A percentile compares a stretch with the other conserved stretches of the same genome.
Conservation (phyloP, 2,888 invertebrate species). For the Lasioglossum leucozonium region DNA sequence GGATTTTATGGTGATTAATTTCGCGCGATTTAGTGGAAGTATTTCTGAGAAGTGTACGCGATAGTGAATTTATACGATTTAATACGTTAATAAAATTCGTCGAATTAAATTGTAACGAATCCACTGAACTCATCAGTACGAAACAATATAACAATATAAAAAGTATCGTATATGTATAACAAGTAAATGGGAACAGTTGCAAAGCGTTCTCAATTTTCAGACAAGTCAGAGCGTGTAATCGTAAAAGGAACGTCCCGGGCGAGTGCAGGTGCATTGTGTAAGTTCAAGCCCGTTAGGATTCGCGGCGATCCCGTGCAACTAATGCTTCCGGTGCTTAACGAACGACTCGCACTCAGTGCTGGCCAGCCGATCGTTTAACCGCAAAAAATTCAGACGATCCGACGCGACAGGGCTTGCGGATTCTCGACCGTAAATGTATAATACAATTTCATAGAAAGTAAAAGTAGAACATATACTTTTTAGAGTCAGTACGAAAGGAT, state of each 20-base stretch:
- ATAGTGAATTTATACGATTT: too few species aligned
- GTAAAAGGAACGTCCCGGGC: not conserved
- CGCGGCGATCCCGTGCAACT: not conserved
- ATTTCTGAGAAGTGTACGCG: too few species aligned
- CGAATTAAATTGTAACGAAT: too few species aligned
- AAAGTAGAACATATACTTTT: too few species aligned
- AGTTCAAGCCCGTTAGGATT: not conserved
- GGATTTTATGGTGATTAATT: too few species aligned
- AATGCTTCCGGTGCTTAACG: not conserved
- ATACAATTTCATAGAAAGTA: too few species aligned
- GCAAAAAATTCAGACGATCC: slow-evolving; percentile 10
- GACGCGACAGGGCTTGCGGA: not conserved
- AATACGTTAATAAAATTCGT: too few species aligned
- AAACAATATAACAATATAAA: too few species aligned
- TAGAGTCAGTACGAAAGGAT: too few species aligned
- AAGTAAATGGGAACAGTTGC: not conserved
- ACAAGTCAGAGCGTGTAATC: not conserved
- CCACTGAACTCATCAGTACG: too few species aligned
- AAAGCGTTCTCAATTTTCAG: not conserved
- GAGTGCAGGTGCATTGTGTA: not conserved
- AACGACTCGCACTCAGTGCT: slow-evolving; percentile 4
- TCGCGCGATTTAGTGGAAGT: too few species aligned
- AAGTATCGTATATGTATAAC: not conserved
- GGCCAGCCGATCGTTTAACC: slow-evolving; percentile 15
- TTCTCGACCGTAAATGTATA: too few species aligned